These are phyloP conservation scores for Turritopsis rubra DNA, from an alignment of 30 jellyfish, hydroid and myxozoan species.

Conservation along the genomic window DNA sequence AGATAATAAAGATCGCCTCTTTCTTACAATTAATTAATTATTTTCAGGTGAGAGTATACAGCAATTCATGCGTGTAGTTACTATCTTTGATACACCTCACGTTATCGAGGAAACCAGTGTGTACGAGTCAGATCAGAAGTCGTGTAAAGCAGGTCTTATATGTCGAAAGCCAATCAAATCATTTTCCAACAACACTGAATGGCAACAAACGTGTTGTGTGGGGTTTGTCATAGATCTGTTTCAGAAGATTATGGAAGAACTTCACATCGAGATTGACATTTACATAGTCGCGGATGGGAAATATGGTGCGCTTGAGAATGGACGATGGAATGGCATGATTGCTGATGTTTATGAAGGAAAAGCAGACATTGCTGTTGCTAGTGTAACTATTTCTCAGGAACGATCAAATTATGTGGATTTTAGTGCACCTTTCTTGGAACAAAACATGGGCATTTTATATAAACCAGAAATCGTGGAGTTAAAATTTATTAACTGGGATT, in stretches of 20 bases:
- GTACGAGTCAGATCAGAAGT: not conserved
- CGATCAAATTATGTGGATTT: conserved; percentile 53
- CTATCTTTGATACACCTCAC: conserved; percentile 7
- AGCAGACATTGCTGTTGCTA: conserved; percentile 86
- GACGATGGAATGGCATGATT: conserved; percentile 83
- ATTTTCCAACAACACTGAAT: not conserved
- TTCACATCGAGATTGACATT: conserved; percentile 3
- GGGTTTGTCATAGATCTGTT: conserved; percentile 8
- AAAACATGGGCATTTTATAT: conserved; percentile 38
- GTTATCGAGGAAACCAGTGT: conserved; percentile 3
- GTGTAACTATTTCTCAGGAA: conserved; percentile 41
- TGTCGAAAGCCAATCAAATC: conserved; percentile 16
- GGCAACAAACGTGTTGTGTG: conserved; percentile 21
- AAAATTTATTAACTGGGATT: conserved; percentile 41
- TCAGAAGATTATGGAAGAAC: conserved; percentile 1
- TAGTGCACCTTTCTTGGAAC: conserved; percentile 46
- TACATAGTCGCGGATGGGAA: not conserved
- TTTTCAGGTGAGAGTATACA: not conserved
- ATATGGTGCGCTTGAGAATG: conserved; percentile 27
- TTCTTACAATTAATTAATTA: too few relatives aligned
- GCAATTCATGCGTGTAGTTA: not conserved
- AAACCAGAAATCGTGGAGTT: conserved; percentile 13
- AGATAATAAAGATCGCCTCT: too few relatives aligned
- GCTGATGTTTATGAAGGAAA: conserved; percentile 53
- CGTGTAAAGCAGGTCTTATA: not conserved